Evolutionary conservation across 1,140 invertebrate genomes (phyloP).

Genomic region (Temnothorax nylanderi): DNA sequence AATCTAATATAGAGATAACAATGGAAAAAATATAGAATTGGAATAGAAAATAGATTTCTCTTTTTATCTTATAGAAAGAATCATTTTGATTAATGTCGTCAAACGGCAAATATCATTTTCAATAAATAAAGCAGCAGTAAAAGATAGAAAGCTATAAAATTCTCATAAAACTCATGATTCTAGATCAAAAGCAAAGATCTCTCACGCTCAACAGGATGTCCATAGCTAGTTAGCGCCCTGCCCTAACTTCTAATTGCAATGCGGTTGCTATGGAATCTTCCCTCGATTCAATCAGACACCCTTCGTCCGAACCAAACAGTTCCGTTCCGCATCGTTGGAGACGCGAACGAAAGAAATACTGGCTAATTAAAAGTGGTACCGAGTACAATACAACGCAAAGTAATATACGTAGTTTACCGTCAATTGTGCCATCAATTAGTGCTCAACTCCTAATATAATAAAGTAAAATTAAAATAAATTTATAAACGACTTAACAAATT

Average conservation of each 20-base stretch:
- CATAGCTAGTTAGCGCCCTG: constrained; percentile 62
- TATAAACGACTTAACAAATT: neutral
- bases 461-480: neutral
- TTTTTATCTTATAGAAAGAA: neutral
- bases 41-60: neutral
- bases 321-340: constrained; percentile 25
- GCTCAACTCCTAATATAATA: neutral
- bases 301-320: constrained; percentile 47
- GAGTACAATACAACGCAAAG: neutral
- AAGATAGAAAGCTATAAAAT: neutral
- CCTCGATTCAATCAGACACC: constrained; percentile 45
- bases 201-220: constrained; percentile 68
- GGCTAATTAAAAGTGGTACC: constrained; percentile 70
- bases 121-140: neutral
- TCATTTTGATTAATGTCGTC: neutral
- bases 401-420: neutral
- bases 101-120: neutral
- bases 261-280: constrained; percentile 71
- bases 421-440: neutral
- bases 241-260: constrained; percentile 62
- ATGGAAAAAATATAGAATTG: too few species aligned
- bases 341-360: constrained; percentile 49
- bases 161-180: constrained; percentile 28
- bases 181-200: constrained; percentile 83
- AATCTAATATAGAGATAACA: too few species aligned